A percentile compares a stretch with the other conserved stretches of the same genome.
phyloP scores from a whole-genome alignment of 2,888 invertebrate genomes.

The Ichneumoninae sp. region DNA sequence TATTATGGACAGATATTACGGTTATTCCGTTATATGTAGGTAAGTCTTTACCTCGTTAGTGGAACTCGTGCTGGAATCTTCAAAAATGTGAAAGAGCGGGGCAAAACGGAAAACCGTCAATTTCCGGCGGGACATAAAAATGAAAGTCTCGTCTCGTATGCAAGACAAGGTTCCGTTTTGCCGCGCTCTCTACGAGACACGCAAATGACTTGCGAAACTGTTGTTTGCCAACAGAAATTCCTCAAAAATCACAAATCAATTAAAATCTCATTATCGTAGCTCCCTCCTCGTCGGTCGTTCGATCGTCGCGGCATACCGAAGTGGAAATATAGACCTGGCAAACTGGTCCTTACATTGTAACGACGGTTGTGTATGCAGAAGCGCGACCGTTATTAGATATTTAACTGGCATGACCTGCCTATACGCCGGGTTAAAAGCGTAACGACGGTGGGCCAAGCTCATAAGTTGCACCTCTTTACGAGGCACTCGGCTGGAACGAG shows the following conservation, averaged over 20 bases:
- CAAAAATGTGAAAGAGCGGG: no score
- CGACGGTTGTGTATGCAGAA: conserved; percentile 43
- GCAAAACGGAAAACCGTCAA: not conserved
- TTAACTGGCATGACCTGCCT: conserved; percentile 54
- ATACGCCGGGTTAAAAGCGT: conserved; percentile 67
- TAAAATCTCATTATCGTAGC: conserved; percentile 6
- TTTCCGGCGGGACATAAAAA: no score
- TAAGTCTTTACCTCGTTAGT: not conserved
- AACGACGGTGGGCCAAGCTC: conserved; percentile 74
- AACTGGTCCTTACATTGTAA: conserved; percentile 30
- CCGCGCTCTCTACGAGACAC: not conserved
- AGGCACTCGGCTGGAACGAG: conserved; percentile 61
- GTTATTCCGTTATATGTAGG: not conserved
- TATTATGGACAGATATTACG: no score
- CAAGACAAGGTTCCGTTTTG: no score
- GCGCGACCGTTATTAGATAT: conserved; percentile 64
- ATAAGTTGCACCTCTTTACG: conserved; percentile 78
- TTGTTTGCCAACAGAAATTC: conserved; percentile 8
- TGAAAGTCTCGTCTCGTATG: no score
- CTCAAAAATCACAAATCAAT: conserved; percentile 5
- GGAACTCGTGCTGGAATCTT: not conserved
- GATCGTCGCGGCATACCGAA: conserved; percentile 1
- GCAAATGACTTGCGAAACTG: not conserved
- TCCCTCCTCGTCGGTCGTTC: conserved; percentile 7
- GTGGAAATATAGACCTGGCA: conserved; percentile 11